These are phyloP conservation scores for Athetis lepigone DNA, from an alignment of 2,888 invertebrate species.

Conservation along the genomic window DNA sequence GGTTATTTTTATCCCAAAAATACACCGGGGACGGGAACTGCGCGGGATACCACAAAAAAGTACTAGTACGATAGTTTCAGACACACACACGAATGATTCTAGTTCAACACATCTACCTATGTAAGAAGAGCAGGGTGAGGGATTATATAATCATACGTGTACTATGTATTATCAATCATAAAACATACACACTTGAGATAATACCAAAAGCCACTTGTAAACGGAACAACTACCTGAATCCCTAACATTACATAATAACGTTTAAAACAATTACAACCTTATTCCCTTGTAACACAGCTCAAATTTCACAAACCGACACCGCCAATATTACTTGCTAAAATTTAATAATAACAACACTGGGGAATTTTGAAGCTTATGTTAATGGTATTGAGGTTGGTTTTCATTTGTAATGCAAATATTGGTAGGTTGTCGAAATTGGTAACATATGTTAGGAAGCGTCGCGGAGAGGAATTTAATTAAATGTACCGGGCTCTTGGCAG, in stretches of 20 bases:
- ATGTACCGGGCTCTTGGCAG: constrained; percentile 82
- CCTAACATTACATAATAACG: neutral
- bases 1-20: too few relatives aligned
- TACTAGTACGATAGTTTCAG: too few relatives aligned
- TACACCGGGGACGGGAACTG: too few relatives aligned
- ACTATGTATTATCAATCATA: neutral
- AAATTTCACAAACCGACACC: neutral
- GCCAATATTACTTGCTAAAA: neutral
- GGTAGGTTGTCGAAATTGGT: constrained; percentile 76
- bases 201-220: constrained; percentile 39
- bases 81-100: too few relatives aligned
- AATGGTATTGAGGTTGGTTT: constrained; percentile 43
- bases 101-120: too few relatives aligned
- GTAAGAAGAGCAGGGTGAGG: too few relatives aligned
- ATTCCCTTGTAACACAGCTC: neutral
- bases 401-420: constrained; percentile 20
- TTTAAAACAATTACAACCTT: constrained; percentile 14
- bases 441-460: constrained; percentile 88
- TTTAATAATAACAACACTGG: constrained; percentile 10
- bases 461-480: constrained; percentile 91
- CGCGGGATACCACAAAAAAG: too few relatives aligned
- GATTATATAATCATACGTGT: too few relatives aligned
- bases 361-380: constrained; percentile 33
- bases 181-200: constrained; percentile 7
- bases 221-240: constrained; percentile 33